These are phyloP conservation scores for Drosophila emarginata DNA, from an alignment of 2,888 invertebrate species.

Conservation along the genomic window DNA sequence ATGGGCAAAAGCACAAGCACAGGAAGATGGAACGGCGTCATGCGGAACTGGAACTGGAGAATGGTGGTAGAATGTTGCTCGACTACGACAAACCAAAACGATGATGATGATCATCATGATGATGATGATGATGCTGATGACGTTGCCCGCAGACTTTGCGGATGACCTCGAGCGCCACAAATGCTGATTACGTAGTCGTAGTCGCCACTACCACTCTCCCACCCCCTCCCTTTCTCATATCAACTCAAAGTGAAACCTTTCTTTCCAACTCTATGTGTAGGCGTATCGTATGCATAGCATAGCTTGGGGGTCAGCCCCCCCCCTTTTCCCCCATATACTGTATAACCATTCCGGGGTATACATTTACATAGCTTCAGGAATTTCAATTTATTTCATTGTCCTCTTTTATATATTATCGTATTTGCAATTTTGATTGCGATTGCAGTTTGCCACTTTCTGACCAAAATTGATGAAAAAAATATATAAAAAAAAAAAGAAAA, in stretches of 20 bases:
- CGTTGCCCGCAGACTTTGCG: conserved; percentile 66
- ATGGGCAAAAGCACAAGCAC: conserved; percentile 38
- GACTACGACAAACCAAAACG: conserved; percentile 8
- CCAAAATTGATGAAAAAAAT: conserved; percentile 14
- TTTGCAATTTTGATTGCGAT: conserved; percentile 77
- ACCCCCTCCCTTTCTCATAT: not conserved
- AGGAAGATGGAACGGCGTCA: conserved; percentile 68
- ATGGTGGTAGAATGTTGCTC: conserved; percentile 50
- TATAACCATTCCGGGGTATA: conserved; percentile 45
- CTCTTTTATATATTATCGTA: conserved; percentile 74
- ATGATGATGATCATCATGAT: conserved; percentile 23
- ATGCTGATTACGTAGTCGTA: conserved; percentile 74
- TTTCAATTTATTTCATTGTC: conserved; percentile 78
- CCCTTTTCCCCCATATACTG: conserved; percentile 43
- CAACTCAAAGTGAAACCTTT: conserved; percentile 11
- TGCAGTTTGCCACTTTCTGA: conserved; percentile 63
- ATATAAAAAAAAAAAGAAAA: conserved; percentile 31
- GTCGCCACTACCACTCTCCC: conserved; percentile 53
- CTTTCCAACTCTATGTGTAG: conserved; percentile 10
- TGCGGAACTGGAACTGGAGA: conserved; percentile 58
- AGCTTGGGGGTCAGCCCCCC: conserved; percentile 39
- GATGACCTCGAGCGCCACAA: conserved; percentile 78
- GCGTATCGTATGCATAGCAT: conserved; percentile 19
- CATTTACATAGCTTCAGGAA: conserved; percentile 77
- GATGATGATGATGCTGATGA: conserved; percentile 23